A percentile compares a stretch with the other conserved stretches of the same genome.
Evolutionary conservation across 2,113 vertebrate species (phyloP).

Genomic region (Calidris pygmaea): DNA sequence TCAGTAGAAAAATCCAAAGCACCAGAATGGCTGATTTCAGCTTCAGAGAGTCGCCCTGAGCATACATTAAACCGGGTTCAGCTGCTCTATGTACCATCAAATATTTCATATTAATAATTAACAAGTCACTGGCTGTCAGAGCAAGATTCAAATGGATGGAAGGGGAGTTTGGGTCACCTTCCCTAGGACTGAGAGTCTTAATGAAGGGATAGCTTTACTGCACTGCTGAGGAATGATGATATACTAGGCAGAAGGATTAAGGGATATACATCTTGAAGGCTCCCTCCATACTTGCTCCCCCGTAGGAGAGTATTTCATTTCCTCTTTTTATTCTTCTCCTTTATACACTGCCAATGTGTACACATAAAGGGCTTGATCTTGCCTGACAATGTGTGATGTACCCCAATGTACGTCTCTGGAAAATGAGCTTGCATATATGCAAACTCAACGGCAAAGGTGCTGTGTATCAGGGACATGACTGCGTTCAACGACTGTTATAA

Average conservation of each 20-base stretch:
- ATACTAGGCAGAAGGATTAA: slow-evolving; percentile 35
- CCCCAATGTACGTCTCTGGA: not conserved
- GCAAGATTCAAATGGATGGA: slow-evolving; percentile 67
- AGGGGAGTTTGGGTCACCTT: slow-evolving; percentile 66
- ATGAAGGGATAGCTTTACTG: slow-evolving; percentile 56
- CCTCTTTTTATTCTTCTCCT: slow-evolving; percentile 48
- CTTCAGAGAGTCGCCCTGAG: slow-evolving; percentile 44
- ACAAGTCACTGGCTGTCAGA: slow-evolving; percentile 64
- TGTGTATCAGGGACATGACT: not conserved
- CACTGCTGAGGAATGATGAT: slow-evolving; percentile 28
- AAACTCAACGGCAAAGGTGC: slow-evolving; percentile 10
- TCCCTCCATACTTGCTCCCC: not conserved
- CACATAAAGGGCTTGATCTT: not conserved
- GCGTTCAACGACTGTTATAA: slow-evolving; percentile 33
- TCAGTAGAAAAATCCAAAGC: slow-evolving; percentile 57
- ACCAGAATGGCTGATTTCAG: slow-evolving; percentile 49
- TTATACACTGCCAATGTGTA: not conserved
- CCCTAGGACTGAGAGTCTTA: slow-evolving; percentile 56
- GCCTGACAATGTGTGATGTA: not conserved
- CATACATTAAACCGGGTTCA: slow-evolving; percentile 58
- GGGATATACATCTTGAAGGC: slow-evolving; percentile 21
- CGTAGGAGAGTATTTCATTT: slow-evolving; percentile 5
- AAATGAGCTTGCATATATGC: slow-evolving; percentile 14
- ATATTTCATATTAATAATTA: slow-evolving; percentile 76
- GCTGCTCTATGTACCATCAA: slow-evolving; percentile 63